phyloP scores from a whole-genome alignment of 2,113 vertebrate species.

The Apeltes quadracus region DNA sequence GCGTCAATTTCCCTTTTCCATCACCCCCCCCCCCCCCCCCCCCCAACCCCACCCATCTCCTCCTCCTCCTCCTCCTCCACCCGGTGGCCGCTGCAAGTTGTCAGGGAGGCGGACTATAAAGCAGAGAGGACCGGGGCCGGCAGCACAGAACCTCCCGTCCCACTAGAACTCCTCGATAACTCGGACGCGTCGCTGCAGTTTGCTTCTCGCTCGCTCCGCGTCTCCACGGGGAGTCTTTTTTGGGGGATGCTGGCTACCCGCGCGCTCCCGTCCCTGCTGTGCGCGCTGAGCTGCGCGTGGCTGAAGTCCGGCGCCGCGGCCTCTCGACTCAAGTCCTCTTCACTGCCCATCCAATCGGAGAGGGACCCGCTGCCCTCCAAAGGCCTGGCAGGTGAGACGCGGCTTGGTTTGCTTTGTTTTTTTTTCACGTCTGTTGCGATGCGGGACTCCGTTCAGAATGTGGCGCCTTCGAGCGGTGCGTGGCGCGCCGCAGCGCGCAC shows the following conservation, averaged over 20 bases:
- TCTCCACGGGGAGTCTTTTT: neutral
- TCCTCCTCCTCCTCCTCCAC: slow-evolving; percentile 37
- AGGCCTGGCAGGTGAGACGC: slow-evolving; percentile 83
- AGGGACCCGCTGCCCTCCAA: slow-evolving; percentile 85
- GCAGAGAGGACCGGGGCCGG: slow-evolving; percentile 72
- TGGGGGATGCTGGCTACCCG: slow-evolving; percentile 70
- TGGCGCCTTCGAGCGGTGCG: neutral
- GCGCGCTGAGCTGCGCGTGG: slow-evolving; percentile 73
- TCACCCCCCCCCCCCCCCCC: slow-evolving; percentile 16
- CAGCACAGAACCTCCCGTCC: slow-evolving; percentile 40
- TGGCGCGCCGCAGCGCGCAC: accelerated
- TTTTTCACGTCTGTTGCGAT: too few species aligned
- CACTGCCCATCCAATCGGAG: slow-evolving; percentile 88
- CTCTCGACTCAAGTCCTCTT: slow-evolving; percentile 78
- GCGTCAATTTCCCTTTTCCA: slow-evolving; percentile 53
- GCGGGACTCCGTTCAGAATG: neutral
- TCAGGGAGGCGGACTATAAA: slow-evolving; percentile 76
- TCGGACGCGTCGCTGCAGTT: too few species aligned
- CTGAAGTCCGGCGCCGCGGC: slow-evolving; percentile 57
- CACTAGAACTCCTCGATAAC: too few species aligned
- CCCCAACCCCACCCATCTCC: slow-evolving; percentile 27
- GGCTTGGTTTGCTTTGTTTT: too few species aligned
- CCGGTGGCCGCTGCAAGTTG: slow-evolving; percentile 64
- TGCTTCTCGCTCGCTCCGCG: too few species aligned
- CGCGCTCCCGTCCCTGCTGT: slow-evolving; percentile 67